Evolutionary conservation across 2,888 invertebrate species (phyloP), one percentile per base, ranked within the genome.

Genomic region (Salticus scenicus): DNA sequence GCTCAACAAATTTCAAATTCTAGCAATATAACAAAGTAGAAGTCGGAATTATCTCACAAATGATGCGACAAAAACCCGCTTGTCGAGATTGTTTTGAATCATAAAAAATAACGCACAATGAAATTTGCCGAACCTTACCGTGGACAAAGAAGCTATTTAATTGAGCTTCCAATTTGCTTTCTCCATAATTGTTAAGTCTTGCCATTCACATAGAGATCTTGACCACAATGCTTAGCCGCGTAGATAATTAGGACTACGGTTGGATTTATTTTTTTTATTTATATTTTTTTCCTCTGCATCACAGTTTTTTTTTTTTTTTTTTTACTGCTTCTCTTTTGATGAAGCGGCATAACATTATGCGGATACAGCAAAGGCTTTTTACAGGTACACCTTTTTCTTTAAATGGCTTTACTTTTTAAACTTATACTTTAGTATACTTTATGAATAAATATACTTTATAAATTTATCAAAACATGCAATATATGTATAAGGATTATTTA

Each of bases 81-180:
- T 57, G 57, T 57, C 20, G 20, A 57, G 57, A 0, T 31, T 12
- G 31, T 66, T 17, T 31, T 0, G 12, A 17, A 31, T 31, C 66
- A n/a, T n/a, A 7, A 0, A 66, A 12, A 31, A 31, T 66, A 31
- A 31, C 66, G 66, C 66, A 30, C 28, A n/a, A 66, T 30, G n/a
- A 31, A 31, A 30, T 31, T 66, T 31, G 30, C 12, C 66, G 31
- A 66, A 66, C 66, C 31, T 31, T 42, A 27, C 42, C 42, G 28
- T 27, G 41, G 70, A 27, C 70, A 41, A 70, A 70, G 42, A 7
- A 14, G 70, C 42, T 2, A 28, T 66, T 81, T 82, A 84, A 84
- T 84, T 84, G 77, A 77, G 66, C 63, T n/a, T 51, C 41, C 82
- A 71, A 69, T 66, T 83, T 81, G 57, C 75, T 69, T 75, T 67